Base-by-base conservation (phyloP, 2,797 vertebrate genomes). In the Cuculus canorus region DNA sequence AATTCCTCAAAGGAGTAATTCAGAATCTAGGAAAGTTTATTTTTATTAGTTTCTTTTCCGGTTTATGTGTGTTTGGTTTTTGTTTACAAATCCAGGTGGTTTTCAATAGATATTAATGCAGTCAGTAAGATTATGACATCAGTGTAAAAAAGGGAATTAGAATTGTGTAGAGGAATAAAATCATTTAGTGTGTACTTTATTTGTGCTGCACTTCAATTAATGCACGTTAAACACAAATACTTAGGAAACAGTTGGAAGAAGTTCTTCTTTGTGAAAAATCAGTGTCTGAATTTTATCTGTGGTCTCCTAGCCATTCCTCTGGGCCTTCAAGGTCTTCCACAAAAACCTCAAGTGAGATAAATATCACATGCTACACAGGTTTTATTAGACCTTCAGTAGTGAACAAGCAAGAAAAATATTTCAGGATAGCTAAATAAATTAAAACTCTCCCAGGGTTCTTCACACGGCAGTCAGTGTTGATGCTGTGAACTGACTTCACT, bases 381-480 rank as follows among this genome's bases (percentile, higher is more conserved):
- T 93, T 90, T 90, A 82, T 71, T 94, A 89, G 73, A 73, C 27
- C 30, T 80, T 84, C 33, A 25, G 11, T 92, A 92, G 82, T 60
- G 68, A 92, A 60, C 21, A 90, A 84, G 25, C 11, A 88, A 90
- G 47, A 86, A 88, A 88, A 92, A 60, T 61, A 78, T 81, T 91
- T 85, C 35, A 73, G 23, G 30, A 14, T 24, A 88, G n/a, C 50
- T 70, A 88, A 89, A 76, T 64, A 88, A 90, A 89, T 78, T 9
- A 43, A 66, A 88, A 59, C 7, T 81, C 32, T 89, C 25, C 10
- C 14, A 82, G 73, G 33, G 15, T 89, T 68, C 65, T 81, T 91
- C 41, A 28, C 47, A 53, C 13, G 88, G 48, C 28, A 88, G 45
- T 16, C 0, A 4, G 11, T 71, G 3, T 2, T 24, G 53, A 33